Conservation (phyloP, 92 coral and sea anemone species). For the Plumapathes pennacea region DNA sequence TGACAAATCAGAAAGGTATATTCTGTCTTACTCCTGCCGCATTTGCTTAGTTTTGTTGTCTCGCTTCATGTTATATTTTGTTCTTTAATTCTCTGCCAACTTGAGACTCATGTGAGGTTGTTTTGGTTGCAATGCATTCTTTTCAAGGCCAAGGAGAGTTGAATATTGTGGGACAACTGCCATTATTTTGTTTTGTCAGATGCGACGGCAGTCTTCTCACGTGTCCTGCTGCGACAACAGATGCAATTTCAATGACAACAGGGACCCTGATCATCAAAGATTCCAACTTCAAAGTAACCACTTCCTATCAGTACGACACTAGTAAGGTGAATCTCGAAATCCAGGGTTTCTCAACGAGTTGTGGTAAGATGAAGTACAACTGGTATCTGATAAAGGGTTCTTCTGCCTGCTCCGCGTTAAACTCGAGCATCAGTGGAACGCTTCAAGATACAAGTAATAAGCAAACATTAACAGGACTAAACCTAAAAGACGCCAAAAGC, state of each 20-base stretch:
- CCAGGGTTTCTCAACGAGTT: slow-evolving; percentile 58
- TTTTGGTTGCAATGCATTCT: too few species aligned
- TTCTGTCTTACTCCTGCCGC: too few species aligned
- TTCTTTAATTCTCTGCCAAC: too few species aligned
- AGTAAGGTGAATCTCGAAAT: slow-evolving; percentile 63
- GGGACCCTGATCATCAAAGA: slow-evolving; percentile 66
- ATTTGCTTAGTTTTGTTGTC: too few species aligned
- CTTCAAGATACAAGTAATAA: slow-evolving; percentile 38
- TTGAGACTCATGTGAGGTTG: too few species aligned
- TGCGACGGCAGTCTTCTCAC: slow-evolving; percentile 89
- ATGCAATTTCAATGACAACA: slow-evolving; percentile 51
- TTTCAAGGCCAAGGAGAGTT: neutral
- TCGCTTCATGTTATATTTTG: too few species aligned
- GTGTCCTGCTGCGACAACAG: slow-evolving; percentile 71
- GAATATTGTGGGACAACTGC: neutral
- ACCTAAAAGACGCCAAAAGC: slow-evolving; percentile 29
- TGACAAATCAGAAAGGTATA: slow-evolving; percentile 79
- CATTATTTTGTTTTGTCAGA: slow-evolving; percentile 21
- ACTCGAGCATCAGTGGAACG: slow-evolving; percentile 26
- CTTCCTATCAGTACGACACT: slow-evolving; percentile 63
- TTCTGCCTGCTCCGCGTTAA: slow-evolving; percentile 46
- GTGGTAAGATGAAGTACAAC: slow-evolving; percentile 65
- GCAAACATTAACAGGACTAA: slow-evolving; percentile 60
- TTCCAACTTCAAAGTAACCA: slow-evolving; percentile 33
- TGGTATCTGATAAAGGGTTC: slow-evolving; percentile 66